Base-by-base conservation (phyloP, 2,113 vertebrate species). In the Amia ocellicauda region DNA sequence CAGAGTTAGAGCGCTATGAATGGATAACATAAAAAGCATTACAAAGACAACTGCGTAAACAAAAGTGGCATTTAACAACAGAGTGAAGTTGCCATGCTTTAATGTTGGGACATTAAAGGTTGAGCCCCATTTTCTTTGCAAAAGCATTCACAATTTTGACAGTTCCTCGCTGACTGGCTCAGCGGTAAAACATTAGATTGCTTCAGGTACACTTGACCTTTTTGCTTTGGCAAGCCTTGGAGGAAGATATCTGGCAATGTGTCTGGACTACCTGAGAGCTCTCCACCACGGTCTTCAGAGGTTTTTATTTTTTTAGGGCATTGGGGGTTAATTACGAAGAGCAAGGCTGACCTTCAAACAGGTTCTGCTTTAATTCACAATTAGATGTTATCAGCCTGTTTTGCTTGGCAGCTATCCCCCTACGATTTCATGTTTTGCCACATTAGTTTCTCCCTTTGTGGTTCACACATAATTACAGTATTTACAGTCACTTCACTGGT, bases 21-120 rank as follows among this genome's bases (percentile, higher is more conserved):
- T n/a, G n/a, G n/a, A n/a, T n/a, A n/a, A n/a, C n/a, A n/a, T n/a
- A n/a, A 7, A 36, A 36, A 36, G 29, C 63, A 70, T 36, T 36
- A 36, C 31, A 36, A 36, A 36, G 69, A 75, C 77, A 69, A 81
- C 86, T 82, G 83, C 78, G 79, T 85, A 87, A 85, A 77, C 72
- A 76, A 73, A 73, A 66, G 73, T 86, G 85, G 80, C 85, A 83
- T 89, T 89, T 87, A 86, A 83, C 84, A 71, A 78, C 79, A 82
- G 78, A 78, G 81, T 79, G 74, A 75, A 70, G 65, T 56, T 8
- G 65, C 45, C 60, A 41, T 60, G 59, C 79, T 82, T 71, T 68
- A 75, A 75, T 72, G 72, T 70, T 77, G 64, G 67, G 78, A 78
- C 79, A 86, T 76, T 80, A 85, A 86, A 87, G 87, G 87, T 85